Evolutionary conservation across 2,888 invertebrate species (phyloP), one percentile per base, ranked within the genome.

Genomic region (Dryomyza anilis): DNA sequence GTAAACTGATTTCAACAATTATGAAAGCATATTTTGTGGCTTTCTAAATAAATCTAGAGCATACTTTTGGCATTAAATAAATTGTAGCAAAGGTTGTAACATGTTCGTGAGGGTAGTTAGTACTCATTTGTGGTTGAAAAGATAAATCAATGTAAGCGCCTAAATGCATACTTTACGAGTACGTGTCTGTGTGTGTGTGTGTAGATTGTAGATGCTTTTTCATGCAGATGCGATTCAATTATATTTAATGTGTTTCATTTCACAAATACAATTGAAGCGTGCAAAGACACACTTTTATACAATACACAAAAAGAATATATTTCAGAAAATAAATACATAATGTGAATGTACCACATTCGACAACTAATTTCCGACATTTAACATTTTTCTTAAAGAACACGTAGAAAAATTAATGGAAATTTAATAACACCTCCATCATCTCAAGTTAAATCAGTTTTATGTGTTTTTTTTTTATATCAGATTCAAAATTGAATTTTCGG

Each of bases 161-260:
- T 33, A 6, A 33, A 33, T 33, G 33, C 7, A 33, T 12, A 33
- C 12, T 23, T 12, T 21, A 4, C 23, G 5, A 10, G 21, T 14
- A 25, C 23, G 25, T 33, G 27, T 30, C 16, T 55, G 55, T 55
- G 55, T 55, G 33, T 55, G 55, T 50, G 14, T 25, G 50, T 50
- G 27, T 50, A 25, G 6, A 14, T 16, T 19, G n/a, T n/a, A n/a
- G n/a, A n/a, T 46, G 46, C 2, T 16, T 46, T n/a, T 23, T 16
- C 10, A 19, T n/a, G n/a, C 36, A 55, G 30, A 58, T 58, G 64
- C 30, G 45, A 52, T 45, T 27, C 46, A 64, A 64, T 64, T 64
- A 64, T 43, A 30, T 64, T 64, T 57, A 64, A 59, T 59, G 45
- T 50, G 57, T 53, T 64, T 52, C 55, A 53, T 61, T 46, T 29